Conservation (phyloP, 1,140 invertebrate species). For the Halictus rubicundus region DNA sequence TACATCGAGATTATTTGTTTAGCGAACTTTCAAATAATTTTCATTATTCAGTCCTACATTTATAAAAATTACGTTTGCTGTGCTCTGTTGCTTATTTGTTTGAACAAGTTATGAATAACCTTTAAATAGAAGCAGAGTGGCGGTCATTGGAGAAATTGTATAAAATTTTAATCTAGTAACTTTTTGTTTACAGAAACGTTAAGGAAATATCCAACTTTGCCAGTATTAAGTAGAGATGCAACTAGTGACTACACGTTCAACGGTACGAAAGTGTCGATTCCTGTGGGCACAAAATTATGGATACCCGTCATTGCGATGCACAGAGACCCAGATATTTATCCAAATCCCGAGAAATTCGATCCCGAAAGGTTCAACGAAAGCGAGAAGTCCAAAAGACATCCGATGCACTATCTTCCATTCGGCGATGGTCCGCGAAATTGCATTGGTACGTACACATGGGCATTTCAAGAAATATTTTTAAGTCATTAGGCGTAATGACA, state of each 20-base stretch:
- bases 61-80: too few species aligned
- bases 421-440: constrained; percentile 82
- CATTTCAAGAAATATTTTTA: too few species aligned
- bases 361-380: constrained; percentile 84
- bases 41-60: too few species aligned
- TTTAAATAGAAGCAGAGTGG: too few species aligned
- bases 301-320: constrained; percentile 82
- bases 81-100: too few species aligned
- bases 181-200: constrained; percentile 82
- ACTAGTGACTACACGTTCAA: constrained; percentile 79
- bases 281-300: constrained; percentile 74
- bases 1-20: too few species aligned
- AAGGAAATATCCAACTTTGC: constrained; percentile 81
- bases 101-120: too few species aligned
- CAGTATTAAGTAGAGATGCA: constrained; percentile 77
- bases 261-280: constrained; percentile 74
- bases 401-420: constrained; percentile 85
- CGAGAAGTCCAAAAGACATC: constrained; percentile 70
- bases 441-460: too few species aligned
- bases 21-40: too few species aligned
- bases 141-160: too few species aligned
- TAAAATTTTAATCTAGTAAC: too few species aligned
- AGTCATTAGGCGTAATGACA: too few species aligned
- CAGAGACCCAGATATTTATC: constrained; percentile 82
- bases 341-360: constrained; percentile 82